Base-by-base conservation (phyloP, 2,113 vertebrate genomes). In the Azemiops feae region DNA sequence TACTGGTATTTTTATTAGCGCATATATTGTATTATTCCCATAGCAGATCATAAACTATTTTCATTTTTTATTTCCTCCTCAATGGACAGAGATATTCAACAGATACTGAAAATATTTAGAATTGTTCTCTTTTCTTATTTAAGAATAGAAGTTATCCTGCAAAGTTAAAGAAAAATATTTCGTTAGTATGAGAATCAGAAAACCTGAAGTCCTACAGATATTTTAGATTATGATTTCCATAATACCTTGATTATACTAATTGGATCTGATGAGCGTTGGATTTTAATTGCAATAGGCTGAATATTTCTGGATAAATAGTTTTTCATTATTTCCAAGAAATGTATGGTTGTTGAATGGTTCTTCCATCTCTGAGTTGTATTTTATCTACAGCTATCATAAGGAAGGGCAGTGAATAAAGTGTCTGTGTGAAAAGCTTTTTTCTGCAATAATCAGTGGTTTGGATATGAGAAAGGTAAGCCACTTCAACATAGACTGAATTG, bases 31-130 rank as follows among this genome's bases (percentile, higher is more conserved):
- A 69, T 95, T 30, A 69, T 96, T 53, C 9, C n/a, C 57, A 90
- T 95, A 91, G 91, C 39, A 95, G 95, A 95, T 94, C 47, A 64
- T 25, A 81, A 91, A 88, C 1, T 27, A 45, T 93, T 96, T 95
- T 96, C 74, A 34, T 23, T 89, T 95, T 91, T 43, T 10, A 43
- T 85, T 45, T 94, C 50, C 39, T n/a, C 45, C 94, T 90, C 94
- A 64, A 8, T 57, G 52, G 87, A 93, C 43, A 88, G 53, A 50
- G 20, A 22, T 22, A 81, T 43, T 81, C 18, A 39, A 39, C 3
- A 39, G 74, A 81, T 16, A 43, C 34, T 34, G 34, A 87, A 95
- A 96, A 92, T 22, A 53, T 43, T 27, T 50, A 86, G n/a, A 47
- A 57, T 34, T 9, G 18, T 43, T 22, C 69, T 81, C 18, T 39